A percentile compares a stretch with the other conserved stretches of the same genome.
These are phyloP conservation scores for Torymus auratus DNA, from an alignment of 2,888 invertebrate species.

Conservation along the genomic window DNA sequence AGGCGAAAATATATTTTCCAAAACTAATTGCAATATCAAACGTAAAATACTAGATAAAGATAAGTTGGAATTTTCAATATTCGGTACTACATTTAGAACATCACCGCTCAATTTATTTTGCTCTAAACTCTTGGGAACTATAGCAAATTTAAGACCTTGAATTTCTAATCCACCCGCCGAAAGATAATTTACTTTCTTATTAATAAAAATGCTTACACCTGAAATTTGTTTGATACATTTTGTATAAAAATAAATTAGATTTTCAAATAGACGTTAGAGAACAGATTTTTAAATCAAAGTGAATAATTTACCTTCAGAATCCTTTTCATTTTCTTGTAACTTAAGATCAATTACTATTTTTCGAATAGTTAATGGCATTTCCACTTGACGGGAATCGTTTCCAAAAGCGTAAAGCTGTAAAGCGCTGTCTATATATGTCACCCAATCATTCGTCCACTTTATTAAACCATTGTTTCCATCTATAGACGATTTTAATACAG, in stretches of 20 bases:
- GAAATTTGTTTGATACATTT: conserved; percentile 18
- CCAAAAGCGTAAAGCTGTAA: conserved; percentile 80
- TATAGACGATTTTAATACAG: conserved; percentile 77
- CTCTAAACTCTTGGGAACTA: conserved; percentile 12
- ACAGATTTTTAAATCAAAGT: background rate
- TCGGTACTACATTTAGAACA: conserved; percentile 11
- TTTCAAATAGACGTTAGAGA: background rate
- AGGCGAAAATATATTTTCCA: conserved; percentile 50
- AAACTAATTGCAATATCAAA: conserved; percentile 41
- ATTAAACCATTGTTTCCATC: conserved; percentile 74
- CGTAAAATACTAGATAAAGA: conserved; percentile 33
- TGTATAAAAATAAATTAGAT: background rate
- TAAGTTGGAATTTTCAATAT: conserved; percentile 18
- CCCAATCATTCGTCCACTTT: conserved; percentile 82
- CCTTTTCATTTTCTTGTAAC: conserved; percentile 58
- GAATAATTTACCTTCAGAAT: conserved; percentile 16
- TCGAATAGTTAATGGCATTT: conserved; percentile 80
- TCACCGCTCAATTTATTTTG: conserved; percentile 26
- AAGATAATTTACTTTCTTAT: conserved; percentile 74
- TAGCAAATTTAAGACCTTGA: conserved; percentile 78
- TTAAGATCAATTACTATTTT: conserved; percentile 79
- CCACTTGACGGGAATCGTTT: conserved; percentile 75
- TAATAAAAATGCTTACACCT: conserved; percentile 11
- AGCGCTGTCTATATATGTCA: conserved; percentile 83
- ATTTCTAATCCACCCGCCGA: conserved; percentile 80